Base-by-base conservation (phyloP, 2,888 invertebrate genomes). In the Digitonthophagus gazella region DNA sequence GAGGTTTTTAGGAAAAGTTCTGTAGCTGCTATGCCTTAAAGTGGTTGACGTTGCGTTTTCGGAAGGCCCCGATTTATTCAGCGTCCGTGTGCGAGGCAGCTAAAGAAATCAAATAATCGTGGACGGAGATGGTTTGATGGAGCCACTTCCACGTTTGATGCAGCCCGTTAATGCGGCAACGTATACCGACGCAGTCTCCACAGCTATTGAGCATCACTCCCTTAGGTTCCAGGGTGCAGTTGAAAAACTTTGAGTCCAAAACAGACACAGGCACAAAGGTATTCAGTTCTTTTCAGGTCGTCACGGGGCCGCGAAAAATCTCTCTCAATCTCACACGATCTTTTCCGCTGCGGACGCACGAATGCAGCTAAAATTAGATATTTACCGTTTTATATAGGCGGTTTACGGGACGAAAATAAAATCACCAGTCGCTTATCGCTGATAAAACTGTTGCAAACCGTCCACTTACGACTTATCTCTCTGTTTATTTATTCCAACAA, bases 101-200 rank as follows among this genome's bases (percentile, higher is more conserved):
- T 78, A 93, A 88, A 77, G 92, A 89, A 84, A 94, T 92, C 79
- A 95, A 87, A 80, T 93, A 93, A 79, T 94, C 93, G 88, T 95
- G 95, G 71, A 95, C 88, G 78, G 91, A 91, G 80, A 93, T 91
- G 75, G 95, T 95, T 84, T 94, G 94, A 83, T 95, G 95, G 83
- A 95, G 86, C 95, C 95, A 95, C 94, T 95, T 95, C 92, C 93
- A 95, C 82, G 95, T 95, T 85, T 94, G 94, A 85, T 95, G 93
- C 85, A 94, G 90, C 85, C 90, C 89, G 85, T 91, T 92, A 84
- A 92, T 91, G 86, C 94, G 93, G 88, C 89, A 90, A 85, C 94
- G 91, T 86, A 94, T 91, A 87, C 92, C 93, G 88, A 94, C 87
- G 89, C 92, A 92, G 84, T 92, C 92, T 83, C 90, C 89, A 83